Base-by-base conservation (phyloP, 2,797 vertebrate genomes). In the Pipistrellus kuhlii region DNA sequence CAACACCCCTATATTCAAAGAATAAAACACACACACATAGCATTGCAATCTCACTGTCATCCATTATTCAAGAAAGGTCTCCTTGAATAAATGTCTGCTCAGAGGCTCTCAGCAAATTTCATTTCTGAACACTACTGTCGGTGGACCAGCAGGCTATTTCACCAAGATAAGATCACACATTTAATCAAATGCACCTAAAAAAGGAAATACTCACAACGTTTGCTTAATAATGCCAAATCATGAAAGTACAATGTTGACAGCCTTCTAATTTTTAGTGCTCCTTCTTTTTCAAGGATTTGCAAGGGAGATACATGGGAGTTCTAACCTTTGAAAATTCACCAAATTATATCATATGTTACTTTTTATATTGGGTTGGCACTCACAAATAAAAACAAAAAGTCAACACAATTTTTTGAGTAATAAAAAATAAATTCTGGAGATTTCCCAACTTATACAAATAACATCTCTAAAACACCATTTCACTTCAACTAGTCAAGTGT, bases 21-120 rank as follows among this genome's bases (percentile, higher is more conserved):
- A 57, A 85, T 27, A 80, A 92, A 96, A 27, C 2, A 90, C 59
- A 85, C 78, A 77, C 80, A 90, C 41, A 0, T 81, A 94, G 62
- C 90, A 94, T 15, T 94, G 95, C 94, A 97, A 96, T 98, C 96
- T 97, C 85, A 82, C 94, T 95, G 93, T 96, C 96, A 98, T 98
- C 97, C 97, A 98, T 97, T 98, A 98, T 98, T 98, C 97, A 98
- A 97, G 97, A 97, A 97, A 97, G 87, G 94, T 97, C 94, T 98
- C 96, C 96, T 78, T 97, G 97, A 98, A 98, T 97, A 97, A 98
- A 98, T 95, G 97, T 96, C 98, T 98, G 97, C 97, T 98, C 96
- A 93, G 95, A 97, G 96, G 94, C 96, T 97, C 97, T 98, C 97
- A 97, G 98, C 97, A 98, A 98, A 98, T 98, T 98, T 98, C 97